These are phyloP conservation scores for Phortica magna DNA, from an alignment of 2,888 invertebrate species.

Conservation along the genomic window DNA sequence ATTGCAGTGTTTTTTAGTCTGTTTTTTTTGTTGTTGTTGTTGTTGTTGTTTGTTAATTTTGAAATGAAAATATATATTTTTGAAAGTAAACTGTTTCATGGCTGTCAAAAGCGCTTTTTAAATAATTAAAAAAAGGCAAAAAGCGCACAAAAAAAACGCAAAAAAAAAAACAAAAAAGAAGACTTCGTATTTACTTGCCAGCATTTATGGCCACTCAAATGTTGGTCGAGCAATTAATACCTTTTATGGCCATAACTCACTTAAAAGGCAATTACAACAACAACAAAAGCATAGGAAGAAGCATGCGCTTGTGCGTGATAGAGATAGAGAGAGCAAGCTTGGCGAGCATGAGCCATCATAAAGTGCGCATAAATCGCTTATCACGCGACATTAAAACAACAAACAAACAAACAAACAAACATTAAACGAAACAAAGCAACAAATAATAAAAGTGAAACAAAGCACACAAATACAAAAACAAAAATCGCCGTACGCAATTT, in stretches of 20 bases:
- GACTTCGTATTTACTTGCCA: background rate
- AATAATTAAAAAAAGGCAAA: background rate
- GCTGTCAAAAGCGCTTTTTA: background rate
- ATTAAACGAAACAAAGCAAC: conserved; percentile 51
- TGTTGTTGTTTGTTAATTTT: conserved; percentile 1
- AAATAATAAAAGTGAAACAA: conserved; percentile 51
- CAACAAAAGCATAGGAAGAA: background rate
- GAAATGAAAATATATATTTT: background rate
- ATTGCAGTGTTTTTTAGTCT: background rate
- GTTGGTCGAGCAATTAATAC: conserved; percentile 62
- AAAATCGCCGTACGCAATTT: background rate
- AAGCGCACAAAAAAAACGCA: background rate
- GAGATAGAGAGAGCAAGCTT: background rate
- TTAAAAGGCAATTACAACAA: conserved; percentile 16
- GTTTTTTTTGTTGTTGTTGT: conserved; percentile 45
- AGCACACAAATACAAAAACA: background rate
- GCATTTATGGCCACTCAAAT: conserved; percentile 38
- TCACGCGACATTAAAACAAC: conserved; percentile 71
- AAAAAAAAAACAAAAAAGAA: background rate
- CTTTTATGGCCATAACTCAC: conserved; percentile 63
- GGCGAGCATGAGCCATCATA: conserved; percentile 58
- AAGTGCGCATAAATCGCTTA: conserved; percentile 69
- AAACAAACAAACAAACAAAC: conserved; percentile 54
- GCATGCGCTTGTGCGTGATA: background rate
- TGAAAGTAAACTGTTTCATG: background rate